Base-by-base conservation (phyloP, 30 jellyfish, hydroid and myxozoan genomes). In the Mastigias papua region DNA sequence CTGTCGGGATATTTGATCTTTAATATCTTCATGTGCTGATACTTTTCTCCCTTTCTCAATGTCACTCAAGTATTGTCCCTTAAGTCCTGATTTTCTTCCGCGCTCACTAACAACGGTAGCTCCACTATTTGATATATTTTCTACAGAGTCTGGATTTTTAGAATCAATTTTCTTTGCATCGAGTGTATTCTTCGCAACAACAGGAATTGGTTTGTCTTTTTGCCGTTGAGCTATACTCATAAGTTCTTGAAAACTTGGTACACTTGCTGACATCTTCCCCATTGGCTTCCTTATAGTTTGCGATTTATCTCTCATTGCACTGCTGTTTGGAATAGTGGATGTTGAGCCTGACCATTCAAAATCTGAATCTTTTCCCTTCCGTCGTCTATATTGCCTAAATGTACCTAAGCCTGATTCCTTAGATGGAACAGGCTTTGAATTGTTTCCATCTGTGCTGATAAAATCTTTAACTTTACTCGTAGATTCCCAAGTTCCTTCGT, bases 181-280 rank as follows among this genome's bases (percentile, higher is more conserved):
- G 8, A 21, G 82, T 5, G 32, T 34, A 34, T 26, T 62, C 46
- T 2, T 17, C 25, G 31, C 62, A 22, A 30, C 33, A 22, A 62
- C 27, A 25, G 86, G 34, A 29, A 31, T 66, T 42, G 91, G 96
- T 51, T 76, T 87, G 61, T 87, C 85, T 34, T 86, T 81, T 42
- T 87, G 96, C 37, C 46, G 72, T 65, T 90, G 65, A 13, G 99
- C 99, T 7, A 95, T 64, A 34, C 73, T 74, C 95, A 91, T 86
- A 11, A 95, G 78, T 16, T 95, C 97, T 15, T 80, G 73, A 68
- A 95, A 95, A 66, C 94, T 88, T 57, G 92, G 76, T 19, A 95
- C 86, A 48, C 78, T 42, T 31, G 63, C 69, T 58, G 72, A 62
- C 34, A 37, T 68, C 19, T 67, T 54, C 17, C 16, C 30, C 0